Conservation (phyloP, 2,113 vertebrate genomes). For the Xenus cinereus region DNA sequence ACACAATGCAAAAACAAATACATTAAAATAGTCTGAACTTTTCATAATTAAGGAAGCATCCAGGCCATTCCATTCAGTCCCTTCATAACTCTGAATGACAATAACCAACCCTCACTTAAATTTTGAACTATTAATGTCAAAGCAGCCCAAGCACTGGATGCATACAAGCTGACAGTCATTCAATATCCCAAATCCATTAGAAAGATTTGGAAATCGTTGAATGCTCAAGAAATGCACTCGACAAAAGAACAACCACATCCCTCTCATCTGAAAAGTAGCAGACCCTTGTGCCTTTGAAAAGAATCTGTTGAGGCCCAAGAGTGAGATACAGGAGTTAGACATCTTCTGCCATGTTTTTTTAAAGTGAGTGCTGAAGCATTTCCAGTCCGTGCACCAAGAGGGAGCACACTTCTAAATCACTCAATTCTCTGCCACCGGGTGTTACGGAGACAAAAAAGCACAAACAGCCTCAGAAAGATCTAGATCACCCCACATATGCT, state of each 20-base stretch:
- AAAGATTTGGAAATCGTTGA: background rate
- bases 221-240: background rate
- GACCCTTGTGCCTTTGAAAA: background rate
- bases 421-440: background rate
- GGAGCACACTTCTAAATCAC: background rate
- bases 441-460: background rate
- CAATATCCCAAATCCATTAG: background rate
- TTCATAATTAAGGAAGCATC: background rate
- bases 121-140: background rate
- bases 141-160: background rate
- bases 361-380: background rate
- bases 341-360: background rate
- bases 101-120: background rate
- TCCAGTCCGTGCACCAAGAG: background rate
- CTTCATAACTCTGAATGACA: background rate
- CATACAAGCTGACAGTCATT: background rate
- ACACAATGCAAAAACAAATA: background rate
- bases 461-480: background rate
- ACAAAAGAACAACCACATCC: background rate
- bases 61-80: background rate
- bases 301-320: accelerated
- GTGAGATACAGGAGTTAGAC: background rate
- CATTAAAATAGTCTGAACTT: background rate
- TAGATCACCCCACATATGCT: accelerated
- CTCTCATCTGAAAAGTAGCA: background rate